Evolutionary conservation across 2,888 invertebrate species (phyloP), one percentile per base, ranked within the genome.

Genomic region (Isoperla grammatica): DNA sequence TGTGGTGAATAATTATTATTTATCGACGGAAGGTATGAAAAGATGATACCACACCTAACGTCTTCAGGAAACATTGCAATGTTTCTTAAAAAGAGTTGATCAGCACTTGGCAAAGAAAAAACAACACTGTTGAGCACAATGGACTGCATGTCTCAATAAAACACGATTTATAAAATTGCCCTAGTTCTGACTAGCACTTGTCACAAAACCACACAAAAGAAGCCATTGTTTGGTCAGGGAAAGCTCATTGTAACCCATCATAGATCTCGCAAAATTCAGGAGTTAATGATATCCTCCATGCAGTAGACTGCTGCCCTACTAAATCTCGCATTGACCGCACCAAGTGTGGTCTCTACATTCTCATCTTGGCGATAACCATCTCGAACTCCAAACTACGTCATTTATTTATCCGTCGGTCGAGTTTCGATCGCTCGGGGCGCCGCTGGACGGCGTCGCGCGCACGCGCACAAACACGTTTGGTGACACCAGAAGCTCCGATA

Each of bases 401-500:
- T 29, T 29, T 29, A 29, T 29, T 29, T 29, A 8, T 29, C 29
- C 29, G 29, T 29, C 29, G 22, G 48, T 40, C 57, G 39, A 48
- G 40, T 50, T 43, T 48, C 49, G 23, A 23, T 9, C 42, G 8
- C 23, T 17, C 23, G n/a, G 23, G 39, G 37, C 43, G 2, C 17
- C 46, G n/a, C 56, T 46, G 35, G n/a, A n/a, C 48, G 15, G n/a
- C 22, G 15, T 40, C 8, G 56, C 29, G 43, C 17, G 23, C 29
- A 42, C 35, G 45, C 50, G 35, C 37, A 15, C 46, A n/a, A 48
- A 48, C 60, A 49, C 39, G 57, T 57, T 53, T 61, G 61, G 61
- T 61, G 61, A 58, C 62, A 59, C 62, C 40, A 58, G 56, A 37
- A 56, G 59, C 57, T 49, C 23, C 29, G 46, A 37, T 42, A 45